phyloP scores from a whole-genome alignment of 2,113 vertebrate species.

The Pungitius pungitius region DNA sequence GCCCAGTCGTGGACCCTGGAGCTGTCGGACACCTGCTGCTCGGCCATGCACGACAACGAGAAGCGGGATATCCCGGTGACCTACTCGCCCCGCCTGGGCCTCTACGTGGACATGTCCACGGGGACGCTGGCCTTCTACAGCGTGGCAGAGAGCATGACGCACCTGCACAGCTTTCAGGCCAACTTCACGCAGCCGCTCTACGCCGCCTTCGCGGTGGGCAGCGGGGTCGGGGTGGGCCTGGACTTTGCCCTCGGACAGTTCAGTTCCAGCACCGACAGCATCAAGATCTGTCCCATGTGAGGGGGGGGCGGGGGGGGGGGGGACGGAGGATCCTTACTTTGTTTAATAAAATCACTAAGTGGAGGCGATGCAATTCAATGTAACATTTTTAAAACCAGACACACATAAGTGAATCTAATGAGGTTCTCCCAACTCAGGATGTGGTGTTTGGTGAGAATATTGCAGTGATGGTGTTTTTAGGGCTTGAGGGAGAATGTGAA shows the following conservation, averaged over 20 bases:
- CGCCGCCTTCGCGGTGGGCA: conserved; percentile 79
- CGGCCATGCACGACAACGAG: conserved; percentile 84
- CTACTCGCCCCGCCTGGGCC: conserved; percentile 81
- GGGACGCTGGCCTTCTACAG: conserved; percentile 81
- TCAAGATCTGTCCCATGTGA: conserved; percentile 81
- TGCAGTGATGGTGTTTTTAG: too few species aligned
- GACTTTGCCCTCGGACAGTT: conserved; percentile 82
- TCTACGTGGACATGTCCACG: conserved; percentile 77
- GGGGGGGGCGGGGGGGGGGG: background rate
- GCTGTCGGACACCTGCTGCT: conserved; percentile 85
- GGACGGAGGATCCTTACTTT: too few species aligned
- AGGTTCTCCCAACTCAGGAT: too few species aligned
- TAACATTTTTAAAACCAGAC: too few species aligned
- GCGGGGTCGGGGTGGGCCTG: conserved; percentile 78
- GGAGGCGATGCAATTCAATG: too few species aligned
- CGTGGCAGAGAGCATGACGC: conserved; percentile 78
- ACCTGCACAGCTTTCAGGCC: conserved; percentile 79
- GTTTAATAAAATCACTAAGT: too few species aligned
- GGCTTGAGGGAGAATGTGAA: too few species aligned
- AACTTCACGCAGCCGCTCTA: conserved; percentile 79
- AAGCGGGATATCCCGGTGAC: conserved; percentile 78
- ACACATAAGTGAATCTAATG: too few species aligned
- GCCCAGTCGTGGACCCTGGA: conserved; percentile 86
- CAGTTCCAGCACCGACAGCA: conserved; percentile 74
- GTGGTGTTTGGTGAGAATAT: too few species aligned